These are phyloP conservation scores for Lithophane leautieri DNA, from an alignment of 2,888 invertebrate species.

Conservation along the genomic window DNA sequence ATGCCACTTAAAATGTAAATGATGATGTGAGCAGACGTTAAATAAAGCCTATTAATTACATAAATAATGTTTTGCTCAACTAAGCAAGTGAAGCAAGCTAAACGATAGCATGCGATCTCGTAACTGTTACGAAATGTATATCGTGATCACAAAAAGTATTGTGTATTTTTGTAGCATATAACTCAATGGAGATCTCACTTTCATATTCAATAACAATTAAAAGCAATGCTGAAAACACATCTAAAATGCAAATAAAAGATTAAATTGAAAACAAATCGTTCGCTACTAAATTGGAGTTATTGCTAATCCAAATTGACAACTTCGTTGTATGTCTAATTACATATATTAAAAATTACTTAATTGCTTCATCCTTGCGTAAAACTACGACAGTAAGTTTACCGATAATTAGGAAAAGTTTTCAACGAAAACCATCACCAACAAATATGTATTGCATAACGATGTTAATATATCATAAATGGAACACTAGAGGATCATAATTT, in stretches of 20 bases:
- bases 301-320: not conserved
- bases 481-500: not conserved
- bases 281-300: not conserved
- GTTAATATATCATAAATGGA: too few species aligned
- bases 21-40: constrained; percentile 29
- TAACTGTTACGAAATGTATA: constrained; percentile 55
- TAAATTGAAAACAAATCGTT: not conserved
- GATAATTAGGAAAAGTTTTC: not conserved
- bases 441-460: not conserved
- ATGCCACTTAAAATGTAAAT: constrained; percentile 29
- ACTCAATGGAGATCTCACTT: constrained; percentile 37
- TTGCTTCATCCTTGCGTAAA: not conserved
- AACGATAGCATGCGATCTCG: constrained; percentile 52
- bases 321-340: not conserved
- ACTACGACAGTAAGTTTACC: not conserved
- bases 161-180: constrained; percentile 31
- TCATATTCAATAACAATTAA: not conserved
- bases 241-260: too few species aligned
- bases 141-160: constrained; percentile 48
- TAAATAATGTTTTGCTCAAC: constrained; percentile 44
- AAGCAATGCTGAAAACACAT: too few species aligned
- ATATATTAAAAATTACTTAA: not conserved
- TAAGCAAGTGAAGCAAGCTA: constrained; percentile 51
- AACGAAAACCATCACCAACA: not conserved
- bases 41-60: constrained; percentile 49